Evolutionary conservation across 1,140 invertebrate genomes (phyloP), one percentile per base, ranked within the genome.

Genomic region (Hormaphis cornu): DNA sequence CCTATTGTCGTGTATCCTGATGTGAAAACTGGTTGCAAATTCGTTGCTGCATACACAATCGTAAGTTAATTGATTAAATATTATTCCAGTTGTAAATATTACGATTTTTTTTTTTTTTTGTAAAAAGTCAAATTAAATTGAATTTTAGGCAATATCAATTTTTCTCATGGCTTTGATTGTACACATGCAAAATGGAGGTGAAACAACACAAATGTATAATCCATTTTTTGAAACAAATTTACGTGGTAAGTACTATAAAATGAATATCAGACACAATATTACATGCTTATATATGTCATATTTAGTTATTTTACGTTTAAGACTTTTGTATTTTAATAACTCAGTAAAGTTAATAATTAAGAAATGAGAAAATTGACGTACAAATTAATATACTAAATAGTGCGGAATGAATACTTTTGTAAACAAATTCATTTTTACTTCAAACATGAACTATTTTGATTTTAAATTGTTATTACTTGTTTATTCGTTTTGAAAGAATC

Each of bases 171-270:
- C 88, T 2, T 82, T 92, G 58, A 82, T 82, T 70, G 72, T 75
- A 3, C 92, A 91, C 77, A 87, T 90, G 78, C 83, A 93, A 79
- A 78, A 77, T 74, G 90, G 90, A 66, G 91, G 90, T 26, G 90
- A 93, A 75, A 92, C 90, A 0, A 86, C 88, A 1, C 90, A 93
- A 75, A 78, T 92, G 14, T 93, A 91, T 78, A 89, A 89, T 74
- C 91, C 91, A 0, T 78, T 92, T 26, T 94, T 93, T 79, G 91
- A 94, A 79, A 86, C 89, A 35, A 90, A 93, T 81, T 82, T 91
- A 18, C 82, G 87, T 76, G 78, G 78, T 69, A 89, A 87, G 90
- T 82, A 70, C 3, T 4, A 24, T 9, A 5, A 20, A 24, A 16
- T 20, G 4, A 24, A 52, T 48, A 33, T 30, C 33, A 6, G 53